A percentile compares a stretch with the other conserved stretches of the same genome.
Conservation (phyloP, 2,888 invertebrate species). For the Ethmia dodecea region DNA sequence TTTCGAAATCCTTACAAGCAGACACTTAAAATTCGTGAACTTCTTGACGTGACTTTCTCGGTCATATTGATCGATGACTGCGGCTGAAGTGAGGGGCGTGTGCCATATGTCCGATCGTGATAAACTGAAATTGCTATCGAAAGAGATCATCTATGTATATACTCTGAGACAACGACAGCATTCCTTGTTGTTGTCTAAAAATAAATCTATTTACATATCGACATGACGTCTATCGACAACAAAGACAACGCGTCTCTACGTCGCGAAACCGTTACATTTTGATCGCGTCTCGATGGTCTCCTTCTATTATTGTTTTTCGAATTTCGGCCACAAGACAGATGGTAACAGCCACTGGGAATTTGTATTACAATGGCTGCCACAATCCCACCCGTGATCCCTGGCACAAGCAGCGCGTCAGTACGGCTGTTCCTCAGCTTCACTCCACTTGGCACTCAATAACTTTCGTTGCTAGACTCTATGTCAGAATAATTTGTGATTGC, state of each 20-base stretch:
- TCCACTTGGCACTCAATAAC: slow-evolving; percentile 70
- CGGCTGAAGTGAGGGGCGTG: slow-evolving; percentile 12
- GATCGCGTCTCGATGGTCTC: slow-evolving; percentile 25
- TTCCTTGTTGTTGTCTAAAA: background rate
- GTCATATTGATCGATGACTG: slow-evolving; percentile 12
- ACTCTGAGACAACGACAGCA: background rate
- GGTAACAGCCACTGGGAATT: slow-evolving; percentile 62
- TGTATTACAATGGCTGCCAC: slow-evolving; percentile 54
- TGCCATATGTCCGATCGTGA: slow-evolving; percentile 8
- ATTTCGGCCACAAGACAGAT: slow-evolving; percentile 56
- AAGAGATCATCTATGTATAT: background rate
- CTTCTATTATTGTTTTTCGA: slow-evolving; percentile 47
- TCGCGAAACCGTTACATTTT: slow-evolving; percentile 18
- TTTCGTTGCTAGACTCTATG: slow-evolving; percentile 44
- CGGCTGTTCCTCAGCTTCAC: slow-evolving; percentile 66
- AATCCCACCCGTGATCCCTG: slow-evolving; percentile 56
- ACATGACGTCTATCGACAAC: slow-evolving; percentile 1
- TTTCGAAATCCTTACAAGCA: too few species aligned
- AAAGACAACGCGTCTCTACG: slow-evolving; percentile 5
- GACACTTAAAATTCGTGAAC: slow-evolving; percentile 8
- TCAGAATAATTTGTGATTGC: slow-evolving; percentile 38
- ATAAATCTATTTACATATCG: background rate
- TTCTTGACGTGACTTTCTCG: slow-evolving; percentile 4
- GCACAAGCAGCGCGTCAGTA: slow-evolving; percentile 39
- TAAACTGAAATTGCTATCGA: slow-evolving; percentile 6